Conservation (phyloP, 2,888 invertebrate genomes). For the Diarsia dahlii region DNA sequence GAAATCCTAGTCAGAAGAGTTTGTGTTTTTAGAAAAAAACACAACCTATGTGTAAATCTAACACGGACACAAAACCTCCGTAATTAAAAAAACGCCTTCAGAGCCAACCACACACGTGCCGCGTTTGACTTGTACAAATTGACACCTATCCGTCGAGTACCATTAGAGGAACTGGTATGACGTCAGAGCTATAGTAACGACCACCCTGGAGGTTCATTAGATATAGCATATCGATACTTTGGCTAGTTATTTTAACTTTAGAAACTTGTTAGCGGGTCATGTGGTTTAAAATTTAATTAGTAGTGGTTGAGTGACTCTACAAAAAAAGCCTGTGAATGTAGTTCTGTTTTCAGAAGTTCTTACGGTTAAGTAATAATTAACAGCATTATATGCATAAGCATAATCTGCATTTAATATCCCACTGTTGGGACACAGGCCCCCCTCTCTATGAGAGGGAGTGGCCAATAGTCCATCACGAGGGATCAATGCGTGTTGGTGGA, state of each 20-base stretch:
- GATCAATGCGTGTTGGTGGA: too few species aligned
- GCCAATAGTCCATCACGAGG: background rate
- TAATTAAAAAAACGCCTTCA: conserved; percentile 11
- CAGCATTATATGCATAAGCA: background rate
- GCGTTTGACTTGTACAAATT: conserved; percentile 52
- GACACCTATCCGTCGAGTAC: conserved; percentile 51
- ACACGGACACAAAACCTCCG: background rate
- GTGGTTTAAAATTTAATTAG: conserved; percentile 26
- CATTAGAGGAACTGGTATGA: conserved; percentile 41
- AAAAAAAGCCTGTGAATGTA: background rate
- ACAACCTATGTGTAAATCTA: too few species aligned
- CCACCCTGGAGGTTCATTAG: conserved; percentile 54
- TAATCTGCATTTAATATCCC: background rate
- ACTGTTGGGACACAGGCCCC: background rate
- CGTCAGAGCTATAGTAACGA: conserved; percentile 35
- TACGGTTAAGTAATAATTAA: background rate
- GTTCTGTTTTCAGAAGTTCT: background rate
- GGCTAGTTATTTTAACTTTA: conserved; percentile 27
- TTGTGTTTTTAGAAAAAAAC: too few species aligned
- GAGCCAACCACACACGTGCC: conserved; percentile 17
- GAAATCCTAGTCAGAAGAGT: too few species aligned
- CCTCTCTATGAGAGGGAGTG: background rate
- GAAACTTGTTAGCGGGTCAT: conserved; percentile 21
- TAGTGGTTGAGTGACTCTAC: background rate
- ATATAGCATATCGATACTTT: conserved; percentile 24